A percentile compares a stretch with the other conserved stretches of the same genome.
Evolutionary conservation across 1,140 invertebrate genomes (phyloP).

Genomic region (Drosophila mauritiana): DNA sequence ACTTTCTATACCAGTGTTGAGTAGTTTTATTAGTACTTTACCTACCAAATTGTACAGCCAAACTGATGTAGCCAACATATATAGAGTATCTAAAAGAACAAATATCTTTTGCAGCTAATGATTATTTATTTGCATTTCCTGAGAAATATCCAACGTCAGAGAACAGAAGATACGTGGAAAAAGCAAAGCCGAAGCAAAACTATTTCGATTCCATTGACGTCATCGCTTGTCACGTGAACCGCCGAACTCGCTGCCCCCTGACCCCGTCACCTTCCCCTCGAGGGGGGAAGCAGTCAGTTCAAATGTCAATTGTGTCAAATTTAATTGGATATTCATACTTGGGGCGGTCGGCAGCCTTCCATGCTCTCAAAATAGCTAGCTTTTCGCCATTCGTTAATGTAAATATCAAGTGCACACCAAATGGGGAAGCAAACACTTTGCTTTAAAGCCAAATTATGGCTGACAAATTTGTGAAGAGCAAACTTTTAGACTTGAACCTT

Average conservation of each 20-base stretch:
- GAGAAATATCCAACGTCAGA: slow-evolving; percentile 6
- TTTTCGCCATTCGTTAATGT: slow-evolving; percentile 24
- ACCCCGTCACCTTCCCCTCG: not conserved
- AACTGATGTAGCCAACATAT: too few relatives aligned
- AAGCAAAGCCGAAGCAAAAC: slow-evolving; percentile 1
- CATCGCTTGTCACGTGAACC: slow-evolving; percentile 17
- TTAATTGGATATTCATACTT: slow-evolving; percentile 49
- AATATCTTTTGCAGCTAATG: slow-evolving; percentile 10
- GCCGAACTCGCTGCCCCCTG: not conserved
- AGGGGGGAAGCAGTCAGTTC: slow-evolving; percentile 4
- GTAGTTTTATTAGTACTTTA: too few relatives aligned
- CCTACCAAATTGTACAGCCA: not conserved
- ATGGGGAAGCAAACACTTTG: slow-evolving; percentile 18
- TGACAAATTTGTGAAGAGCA: slow-evolving; percentile 9
- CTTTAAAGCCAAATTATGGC: slow-evolving; percentile 24
- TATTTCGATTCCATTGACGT: slow-evolving; percentile 26
- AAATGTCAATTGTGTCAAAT: slow-evolving; percentile 51
- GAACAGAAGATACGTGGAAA: not conserved
- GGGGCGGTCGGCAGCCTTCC: slow-evolving; percentile 26
- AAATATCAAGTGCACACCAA: slow-evolving; percentile 41
- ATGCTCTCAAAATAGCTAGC: slow-evolving; percentile 25
- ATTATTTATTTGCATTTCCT: slow-evolving; percentile 17
- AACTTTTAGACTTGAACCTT: slow-evolving; percentile 15
- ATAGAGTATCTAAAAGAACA: not conserved
- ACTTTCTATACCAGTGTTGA: too few relatives aligned